phyloP scores from a whole-genome alignment of 2,888 invertebrate species.

The Ametastegia equiseti region DNA sequence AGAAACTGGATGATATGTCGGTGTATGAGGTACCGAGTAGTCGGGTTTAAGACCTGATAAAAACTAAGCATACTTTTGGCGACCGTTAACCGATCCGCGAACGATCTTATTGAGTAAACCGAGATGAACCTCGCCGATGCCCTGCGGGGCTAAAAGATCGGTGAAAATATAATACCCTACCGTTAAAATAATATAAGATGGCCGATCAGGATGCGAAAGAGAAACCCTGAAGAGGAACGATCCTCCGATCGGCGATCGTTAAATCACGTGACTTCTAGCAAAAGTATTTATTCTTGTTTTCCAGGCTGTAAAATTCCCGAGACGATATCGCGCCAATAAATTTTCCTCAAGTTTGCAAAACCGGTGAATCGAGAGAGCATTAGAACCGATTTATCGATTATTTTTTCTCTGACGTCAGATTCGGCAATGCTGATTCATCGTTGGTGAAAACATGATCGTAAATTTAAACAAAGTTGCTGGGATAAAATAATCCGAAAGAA shows the following conservation, averaged over 20 bases:
- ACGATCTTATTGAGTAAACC: background rate
- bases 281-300: background rate
- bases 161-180: background rate
- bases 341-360: no score
- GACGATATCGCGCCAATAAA: background rate
- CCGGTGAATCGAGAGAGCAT: no score
- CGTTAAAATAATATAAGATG: background rate
- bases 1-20: background rate
- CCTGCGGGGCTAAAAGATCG: background rate
- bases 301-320: background rate
- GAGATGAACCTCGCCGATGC: background rate
- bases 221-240: background rate
- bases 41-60: background rate
- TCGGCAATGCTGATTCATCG: no score
- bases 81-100: background rate
- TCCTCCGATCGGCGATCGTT: background rate
- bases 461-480: no score
- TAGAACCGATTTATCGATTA: no score
- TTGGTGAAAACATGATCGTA: no score
- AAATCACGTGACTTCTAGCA: background rate
- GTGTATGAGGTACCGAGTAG: background rate
- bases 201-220: background rate
- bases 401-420: no score
- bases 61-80: conserved; percentile 26
- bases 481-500: no score